Percentiles rank a stretch among this genome's conserved stretches.
These are phyloP conservation scores for Drosophila hydei DNA, from an alignment of 1,140 invertebrate species.

Conservation along the genomic window DNA sequence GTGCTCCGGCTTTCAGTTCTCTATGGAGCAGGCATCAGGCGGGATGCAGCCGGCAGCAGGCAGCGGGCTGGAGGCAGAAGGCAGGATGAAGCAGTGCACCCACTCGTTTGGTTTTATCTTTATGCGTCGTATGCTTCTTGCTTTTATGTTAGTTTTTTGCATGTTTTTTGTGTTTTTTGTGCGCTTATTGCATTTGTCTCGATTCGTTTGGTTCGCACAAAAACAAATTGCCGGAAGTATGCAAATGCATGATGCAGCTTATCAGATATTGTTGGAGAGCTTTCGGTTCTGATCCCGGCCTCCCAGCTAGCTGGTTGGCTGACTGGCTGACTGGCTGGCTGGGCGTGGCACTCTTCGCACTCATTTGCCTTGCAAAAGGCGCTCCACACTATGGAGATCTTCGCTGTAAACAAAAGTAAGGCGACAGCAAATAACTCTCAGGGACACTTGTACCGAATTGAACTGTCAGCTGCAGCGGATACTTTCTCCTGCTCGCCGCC, in stretches of 20 bases:
- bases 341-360: constrained; percentile 42
- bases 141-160: constrained; percentile 30
- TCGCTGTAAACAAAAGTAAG: constrained; percentile 60
- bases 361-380: constrained; percentile 79
- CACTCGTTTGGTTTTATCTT: constrained; percentile 64
- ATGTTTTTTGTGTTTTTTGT: constrained; percentile 25
- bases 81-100: constrained; percentile 60
- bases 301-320: neutral
- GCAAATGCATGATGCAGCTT: constrained; percentile 80
- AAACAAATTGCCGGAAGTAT: constrained; percentile 82
- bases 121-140: constrained; percentile 56
- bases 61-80: constrained; percentile 26
- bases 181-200: constrained; percentile 80
- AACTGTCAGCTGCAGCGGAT: constrained; percentile 69
- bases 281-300: constrained; percentile 20
- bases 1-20: constrained; percentile 30
- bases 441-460: constrained; percentile 69
- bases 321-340: too few species aligned
- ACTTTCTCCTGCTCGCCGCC: neutral
- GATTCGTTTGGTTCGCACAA: constrained; percentile 78
- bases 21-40: neutral
- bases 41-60: neutral
- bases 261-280: constrained; percentile 81
- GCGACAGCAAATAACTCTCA: constrained; percentile 71
- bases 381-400: constrained; percentile 25